phyloP scores from a whole-genome alignment of 2,888 invertebrate genomes.

The Tachina fera region DNA sequence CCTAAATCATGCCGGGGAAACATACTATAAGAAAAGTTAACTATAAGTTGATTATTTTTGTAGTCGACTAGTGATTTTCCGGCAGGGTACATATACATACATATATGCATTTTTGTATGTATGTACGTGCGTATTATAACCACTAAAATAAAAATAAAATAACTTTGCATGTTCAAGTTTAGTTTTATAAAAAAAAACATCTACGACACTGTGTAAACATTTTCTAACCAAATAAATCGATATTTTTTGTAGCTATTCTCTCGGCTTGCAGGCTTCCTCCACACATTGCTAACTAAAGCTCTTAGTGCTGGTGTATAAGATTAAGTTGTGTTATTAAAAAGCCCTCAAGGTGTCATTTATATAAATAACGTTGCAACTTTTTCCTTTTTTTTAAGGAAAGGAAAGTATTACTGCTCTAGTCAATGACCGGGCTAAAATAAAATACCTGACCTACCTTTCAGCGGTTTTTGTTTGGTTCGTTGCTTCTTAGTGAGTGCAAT shows the following conservation, averaged over 20 bases:
- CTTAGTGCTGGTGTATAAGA: not conserved
- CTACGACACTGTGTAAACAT: not conserved
- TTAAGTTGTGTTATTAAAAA: constrained; percentile 50
- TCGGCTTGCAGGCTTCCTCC: not conserved
- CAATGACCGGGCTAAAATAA: not conserved
- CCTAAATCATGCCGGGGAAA: too few relatives aligned
- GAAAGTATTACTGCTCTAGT: not conserved
- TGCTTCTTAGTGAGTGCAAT: too few relatives aligned
- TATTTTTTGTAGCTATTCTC: not conserved
- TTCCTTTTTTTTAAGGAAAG: not conserved
- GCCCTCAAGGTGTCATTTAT: constrained; percentile 48
- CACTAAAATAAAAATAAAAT: not conserved
- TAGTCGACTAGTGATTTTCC: too few relatives aligned
- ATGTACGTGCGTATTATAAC: too few relatives aligned
- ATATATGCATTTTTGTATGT: too few relatives aligned
- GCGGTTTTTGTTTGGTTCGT: too few relatives aligned
- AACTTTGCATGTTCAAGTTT: constrained; percentile 18
- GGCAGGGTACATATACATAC: too few relatives aligned
- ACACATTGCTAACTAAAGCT: not conserved
- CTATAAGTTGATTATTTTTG: too few relatives aligned
- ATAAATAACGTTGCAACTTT: not conserved
- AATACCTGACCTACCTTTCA: constrained; percentile 51
- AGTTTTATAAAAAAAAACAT: not conserved
- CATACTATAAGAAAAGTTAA: too few relatives aligned
- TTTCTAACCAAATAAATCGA: constrained; percentile 26